Evolutionary conservation across 2,113 vertebrate genomes (phyloP).

Genomic region (Ovis canadensis): DNA sequence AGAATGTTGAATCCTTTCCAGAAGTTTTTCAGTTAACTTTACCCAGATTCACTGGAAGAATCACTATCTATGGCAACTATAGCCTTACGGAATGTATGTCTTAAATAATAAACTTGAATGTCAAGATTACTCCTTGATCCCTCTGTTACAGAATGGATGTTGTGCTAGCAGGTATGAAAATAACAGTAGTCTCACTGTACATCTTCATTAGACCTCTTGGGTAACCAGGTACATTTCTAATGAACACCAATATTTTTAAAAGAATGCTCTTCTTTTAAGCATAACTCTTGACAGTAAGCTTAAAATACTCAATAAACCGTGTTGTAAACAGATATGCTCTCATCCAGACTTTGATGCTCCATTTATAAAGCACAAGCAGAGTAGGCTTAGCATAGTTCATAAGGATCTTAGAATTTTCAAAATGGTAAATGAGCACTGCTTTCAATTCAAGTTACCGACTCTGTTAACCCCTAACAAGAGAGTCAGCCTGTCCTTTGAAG

Average conservation of each 20-base stretch:
- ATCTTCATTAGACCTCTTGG: background rate
- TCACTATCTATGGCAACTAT: background rate
- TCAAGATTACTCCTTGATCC: background rate
- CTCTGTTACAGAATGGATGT: background rate
- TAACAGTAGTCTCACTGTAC: background rate
- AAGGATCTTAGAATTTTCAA: background rate
- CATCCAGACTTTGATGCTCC: background rate
- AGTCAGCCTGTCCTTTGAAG: background rate
- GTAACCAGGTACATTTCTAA: background rate
- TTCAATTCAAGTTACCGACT: background rate
- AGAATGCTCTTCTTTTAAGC: background rate
- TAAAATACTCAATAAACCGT: background rate
- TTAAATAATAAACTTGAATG: background rate
- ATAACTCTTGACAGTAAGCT: background rate
- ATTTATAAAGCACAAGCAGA: background rate
- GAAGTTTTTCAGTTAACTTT: background rate
- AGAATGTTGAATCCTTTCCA: background rate
- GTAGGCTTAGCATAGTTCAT: background rate
- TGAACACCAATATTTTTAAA: background rate
- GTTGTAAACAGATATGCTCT: background rate
- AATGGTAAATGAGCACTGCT: background rate
- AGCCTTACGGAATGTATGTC: background rate
- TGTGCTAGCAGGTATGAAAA: background rate
- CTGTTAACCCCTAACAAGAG: background rate
- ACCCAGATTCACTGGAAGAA: background rate